phyloP scores from a whole-genome alignment of 2,113 vertebrate genomes.

The Mystacornis crossleyi region DNA sequence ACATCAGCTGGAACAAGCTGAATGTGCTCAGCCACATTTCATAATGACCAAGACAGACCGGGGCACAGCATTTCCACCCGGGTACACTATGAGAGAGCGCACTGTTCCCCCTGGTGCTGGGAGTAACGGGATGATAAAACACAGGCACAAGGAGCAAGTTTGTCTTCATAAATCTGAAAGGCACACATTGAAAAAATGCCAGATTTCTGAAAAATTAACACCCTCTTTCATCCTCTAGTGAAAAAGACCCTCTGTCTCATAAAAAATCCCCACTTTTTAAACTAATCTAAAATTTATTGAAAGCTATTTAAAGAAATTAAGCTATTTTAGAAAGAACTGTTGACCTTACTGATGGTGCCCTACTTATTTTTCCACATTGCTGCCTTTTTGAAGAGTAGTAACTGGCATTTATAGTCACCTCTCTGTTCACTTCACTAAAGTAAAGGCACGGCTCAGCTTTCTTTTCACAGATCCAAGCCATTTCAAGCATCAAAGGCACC shows the following conservation, averaged over 20 bases:
- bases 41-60: not conserved
- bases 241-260: not conserved
- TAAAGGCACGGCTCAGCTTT: not conserved
- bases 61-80: not conserved
- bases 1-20: not conserved
- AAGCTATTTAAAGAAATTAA: constrained; percentile 14
- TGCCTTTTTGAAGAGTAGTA: not conserved
- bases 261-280: not conserved
- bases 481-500: not conserved
- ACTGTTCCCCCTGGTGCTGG: constrained; percentile 3
- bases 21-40: constrained; percentile 15
- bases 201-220: constrained; percentile 21
- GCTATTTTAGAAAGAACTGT: constrained; percentile 23
- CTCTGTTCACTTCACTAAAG: not conserved
- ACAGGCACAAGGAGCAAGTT: constrained; percentile 11
- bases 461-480: not conserved
- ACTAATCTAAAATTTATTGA: not conserved
- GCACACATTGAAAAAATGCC: not conserved
- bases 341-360: not conserved
- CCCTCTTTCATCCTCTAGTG: not conserved
- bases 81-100: not conserved
- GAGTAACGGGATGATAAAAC: not conserved
- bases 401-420: not conserved
- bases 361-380: constrained; percentile 5
- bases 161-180: constrained; percentile 23